phyloP scores from a whole-genome alignment of 1,140 invertebrate species.

The Microvelia longipes region DNA sequence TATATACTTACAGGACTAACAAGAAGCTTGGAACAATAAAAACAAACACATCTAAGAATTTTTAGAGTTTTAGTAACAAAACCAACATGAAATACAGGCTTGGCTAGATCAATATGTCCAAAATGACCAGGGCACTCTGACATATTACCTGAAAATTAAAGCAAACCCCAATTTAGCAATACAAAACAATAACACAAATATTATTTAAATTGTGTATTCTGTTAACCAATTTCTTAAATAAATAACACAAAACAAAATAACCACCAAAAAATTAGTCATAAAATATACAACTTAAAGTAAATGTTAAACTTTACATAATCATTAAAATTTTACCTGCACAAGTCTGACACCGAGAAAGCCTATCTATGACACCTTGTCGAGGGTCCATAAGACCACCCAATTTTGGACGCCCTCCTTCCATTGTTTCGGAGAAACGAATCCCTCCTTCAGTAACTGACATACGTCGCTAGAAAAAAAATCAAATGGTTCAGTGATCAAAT shows the following conservation, averaged over 20 bases:
- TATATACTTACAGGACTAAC: conserved; percentile 68
- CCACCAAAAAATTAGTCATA: not conserved
- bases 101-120: conserved; percentile 96
- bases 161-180: conserved; percentile 4
- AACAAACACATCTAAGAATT: conserved; percentile 90
- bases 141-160: conserved; percentile 52
- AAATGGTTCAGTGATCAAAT: no score
- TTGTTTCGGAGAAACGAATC: conserved; percentile 91
- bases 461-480: conserved; percentile 53
- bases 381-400: conserved; percentile 98
- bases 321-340: conserved; percentile 57
- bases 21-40: conserved; percentile 91
- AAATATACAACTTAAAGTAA: not conserved
- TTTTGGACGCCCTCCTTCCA: conserved; percentile 95
- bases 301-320: not conserved
- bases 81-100: conserved; percentile 96
- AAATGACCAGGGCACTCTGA: conserved; percentile 98
- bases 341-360: conserved; percentile 85
- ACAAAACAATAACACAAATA: no score
- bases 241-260: no score
- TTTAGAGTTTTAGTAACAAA: conserved; percentile 97
- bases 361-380: conserved; percentile 91
- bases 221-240: no score
- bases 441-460: conserved; percentile 97
- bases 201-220: no score